These are phyloP conservation scores for Pachliopta kotzebuea DNA, from an alignment of 2,888 invertebrate genomes.

Conservation along the genomic window DNA sequence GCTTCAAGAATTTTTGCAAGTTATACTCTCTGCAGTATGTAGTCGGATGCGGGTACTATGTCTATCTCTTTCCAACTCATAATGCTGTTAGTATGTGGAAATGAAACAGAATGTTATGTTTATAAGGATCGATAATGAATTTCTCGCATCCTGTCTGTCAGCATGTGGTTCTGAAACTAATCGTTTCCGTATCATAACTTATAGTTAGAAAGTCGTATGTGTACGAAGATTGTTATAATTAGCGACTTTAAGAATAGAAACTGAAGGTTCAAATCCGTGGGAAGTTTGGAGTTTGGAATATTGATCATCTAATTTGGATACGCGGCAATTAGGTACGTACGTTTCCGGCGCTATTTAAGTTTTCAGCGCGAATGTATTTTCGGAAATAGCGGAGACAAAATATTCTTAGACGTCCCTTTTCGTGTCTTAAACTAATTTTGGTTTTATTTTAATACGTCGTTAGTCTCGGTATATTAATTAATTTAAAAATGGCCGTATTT, in stretches of 20 bases:
- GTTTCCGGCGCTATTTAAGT: conserved; percentile 65
- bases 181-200: conserved; percentile 61
- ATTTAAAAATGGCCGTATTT: no score
- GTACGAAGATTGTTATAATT: conserved; percentile 27
- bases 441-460: conserved; percentile 1
- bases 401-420: conserved; percentile 27
- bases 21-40: conserved; percentile 40
- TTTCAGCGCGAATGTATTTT: conserved; percentile 64
- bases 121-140: conserved; percentile 73
- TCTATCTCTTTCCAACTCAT: conserved; percentile 40
- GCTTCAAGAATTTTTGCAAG: conserved; percentile 45
- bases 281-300: conserved; percentile 27
- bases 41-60: conserved; percentile 50
- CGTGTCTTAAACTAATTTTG: conserved; percentile 22
- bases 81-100: conserved; percentile 33
- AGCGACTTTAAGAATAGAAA: conserved; percentile 25
- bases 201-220: conserved; percentile 38
- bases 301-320: conserved; percentile 29
- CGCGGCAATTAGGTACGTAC: conserved; percentile 54
- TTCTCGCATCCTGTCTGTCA: conserved; percentile 73
- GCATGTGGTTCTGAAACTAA: conserved; percentile 74
- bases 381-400: conserved; percentile 31
- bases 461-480: no score
- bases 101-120: conserved; percentile 43
- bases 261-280: no score